Base-by-base conservation (phyloP, 2,888 invertebrate species). In the Rhagonycha lutea region DNA sequence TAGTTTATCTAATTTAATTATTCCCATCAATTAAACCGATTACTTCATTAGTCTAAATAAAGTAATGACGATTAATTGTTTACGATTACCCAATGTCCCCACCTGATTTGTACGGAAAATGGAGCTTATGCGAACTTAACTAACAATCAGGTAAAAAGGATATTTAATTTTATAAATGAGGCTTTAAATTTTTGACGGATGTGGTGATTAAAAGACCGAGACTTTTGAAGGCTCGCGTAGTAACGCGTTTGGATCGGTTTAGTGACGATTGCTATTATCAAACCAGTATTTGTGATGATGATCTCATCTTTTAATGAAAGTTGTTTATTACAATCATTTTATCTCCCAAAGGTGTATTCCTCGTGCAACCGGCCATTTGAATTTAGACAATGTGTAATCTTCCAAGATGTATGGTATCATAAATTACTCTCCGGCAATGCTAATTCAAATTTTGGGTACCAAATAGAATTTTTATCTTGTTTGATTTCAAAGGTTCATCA, bases 291-390 rank as follows among this genome's bases (percentile, higher is more conserved):
- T 73, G 68, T 77, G 80, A 82, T 78, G 84, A 85, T 85, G 85
- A 85, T 84, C 85, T 85, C 85, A 85, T 85, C 84, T 77, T 78
- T 72, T 68, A 79, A 82, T 81, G 83, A 84, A 83, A 84, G 83
- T 83, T 84, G 83, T 83, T 83, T 80, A 79, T 80, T 73, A 65
- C 78, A 81, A 82, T 81, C 81, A 83, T 78, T 79, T 80, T 77
- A 74, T 32, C 63, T 62, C 75, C 78, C 79, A 79, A 79, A 80
- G 80, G 78, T 81, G 79, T 80, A 73, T 23, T 65, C 63, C 26
- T 65, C 23, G 47, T 74, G 60, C 69, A 67, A 71, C 67, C 70
- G 14, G 24, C 68, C 61, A 72, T 75, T 47, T 47, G n/a, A 47
- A 47, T 47, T 47, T 47, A n/a, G 47, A 47, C 47, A 47, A 47